These are phyloP conservation scores for Mesoclemmys tuberculata DNA, from an alignment of 2,113 vertebrate genomes.

Conservation along the genomic window DNA sequence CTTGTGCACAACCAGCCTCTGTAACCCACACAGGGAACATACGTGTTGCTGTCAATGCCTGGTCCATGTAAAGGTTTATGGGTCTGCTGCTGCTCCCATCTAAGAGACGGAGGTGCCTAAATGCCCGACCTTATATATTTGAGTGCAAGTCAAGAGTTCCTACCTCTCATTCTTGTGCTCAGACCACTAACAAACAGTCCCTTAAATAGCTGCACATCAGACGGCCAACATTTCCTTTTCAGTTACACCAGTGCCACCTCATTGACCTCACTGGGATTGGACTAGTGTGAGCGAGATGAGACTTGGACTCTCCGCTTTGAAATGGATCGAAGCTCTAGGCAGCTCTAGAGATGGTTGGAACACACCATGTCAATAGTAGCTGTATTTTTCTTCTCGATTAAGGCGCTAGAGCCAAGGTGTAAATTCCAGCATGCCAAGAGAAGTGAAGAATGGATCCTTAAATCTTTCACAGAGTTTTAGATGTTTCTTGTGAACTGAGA, in stretches of 20 bases:
- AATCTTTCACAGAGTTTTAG: neutral
- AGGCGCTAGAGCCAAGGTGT: neutral
- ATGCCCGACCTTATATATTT: too few species aligned
- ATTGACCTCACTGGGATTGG: neutral
- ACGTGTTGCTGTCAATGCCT: too few species aligned
- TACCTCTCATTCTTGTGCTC: neutral
- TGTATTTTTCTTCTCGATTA: neutral
- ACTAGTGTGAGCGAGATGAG: neutral
- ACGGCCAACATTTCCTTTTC: neutral
- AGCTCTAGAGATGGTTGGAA: neutral
- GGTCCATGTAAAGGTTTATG: too few species aligned
- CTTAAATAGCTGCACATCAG: neutral
- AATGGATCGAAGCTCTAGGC: neutral
- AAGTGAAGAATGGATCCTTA: neutral
- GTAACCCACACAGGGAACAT: too few species aligned
- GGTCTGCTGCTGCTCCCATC: too few species aligned
- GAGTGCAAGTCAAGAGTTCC: neutral
- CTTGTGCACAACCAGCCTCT: too few species aligned
- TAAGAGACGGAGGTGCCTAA: too few species aligned
- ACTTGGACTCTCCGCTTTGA: neutral
- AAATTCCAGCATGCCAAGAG: neutral
- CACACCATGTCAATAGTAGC: too few species aligned
- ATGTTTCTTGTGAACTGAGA: accelerated
- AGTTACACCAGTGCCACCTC: neutral
- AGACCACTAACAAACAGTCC: neutral